These are phyloP conservation scores for Bos javanicus DNA, from an alignment of 2,113 vertebrate genomes.

Conservation along the genomic window DNA sequence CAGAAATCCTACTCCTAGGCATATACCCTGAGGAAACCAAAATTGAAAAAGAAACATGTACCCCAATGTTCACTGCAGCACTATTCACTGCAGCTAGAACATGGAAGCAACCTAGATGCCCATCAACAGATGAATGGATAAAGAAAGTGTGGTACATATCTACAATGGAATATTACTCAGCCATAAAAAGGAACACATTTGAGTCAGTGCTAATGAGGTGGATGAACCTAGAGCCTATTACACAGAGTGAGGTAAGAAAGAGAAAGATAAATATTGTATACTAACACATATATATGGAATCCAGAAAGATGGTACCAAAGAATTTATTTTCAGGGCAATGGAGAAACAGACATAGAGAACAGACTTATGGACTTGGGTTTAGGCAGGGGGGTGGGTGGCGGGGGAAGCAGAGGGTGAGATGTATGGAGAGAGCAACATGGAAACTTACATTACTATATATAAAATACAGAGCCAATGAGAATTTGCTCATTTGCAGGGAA, in stretches of 20 bases:
- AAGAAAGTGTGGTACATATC: background rate
- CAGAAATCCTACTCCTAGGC: background rate
- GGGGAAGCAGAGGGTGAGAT: background rate
- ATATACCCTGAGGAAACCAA: background rate
- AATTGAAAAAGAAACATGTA: background rate
- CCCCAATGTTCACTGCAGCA: background rate
- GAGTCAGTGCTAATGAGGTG: background rate
- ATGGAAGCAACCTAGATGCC: background rate
- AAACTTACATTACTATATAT: background rate
- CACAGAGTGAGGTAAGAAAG: background rate
- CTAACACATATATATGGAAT: background rate
- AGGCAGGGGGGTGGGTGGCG: rapidly evolving
- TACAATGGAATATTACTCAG: background rate
- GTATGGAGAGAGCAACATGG: background rate
- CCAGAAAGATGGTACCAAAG: background rate
- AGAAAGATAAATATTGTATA: background rate
- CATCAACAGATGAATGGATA: background rate
- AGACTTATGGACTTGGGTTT: background rate
- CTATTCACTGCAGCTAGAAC: background rate
- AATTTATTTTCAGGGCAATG: background rate
- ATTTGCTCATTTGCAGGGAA: background rate
- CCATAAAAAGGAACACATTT: background rate
- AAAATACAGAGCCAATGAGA: background rate
- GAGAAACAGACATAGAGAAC: background rate
- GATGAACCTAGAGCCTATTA: background rate